Evolutionary conservation across 2,113 vertebrate species (phyloP).

Genomic region (Crotalus tigris): DNA sequence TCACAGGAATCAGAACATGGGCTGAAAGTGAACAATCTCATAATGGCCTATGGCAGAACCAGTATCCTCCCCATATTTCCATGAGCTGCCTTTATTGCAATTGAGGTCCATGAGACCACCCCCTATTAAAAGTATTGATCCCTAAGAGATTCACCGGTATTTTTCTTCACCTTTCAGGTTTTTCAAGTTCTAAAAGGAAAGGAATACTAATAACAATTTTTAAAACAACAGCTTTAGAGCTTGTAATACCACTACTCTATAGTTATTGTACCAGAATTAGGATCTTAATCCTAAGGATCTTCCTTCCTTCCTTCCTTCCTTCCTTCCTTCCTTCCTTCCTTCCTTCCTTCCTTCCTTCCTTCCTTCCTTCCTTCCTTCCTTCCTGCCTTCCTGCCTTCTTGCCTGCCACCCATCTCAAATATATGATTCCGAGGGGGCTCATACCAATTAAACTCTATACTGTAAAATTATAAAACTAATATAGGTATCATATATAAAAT

Average conservation of each 20-base stretch:
- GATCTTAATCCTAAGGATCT: neutral
- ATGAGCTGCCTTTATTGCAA: neutral
- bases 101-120: neutral
- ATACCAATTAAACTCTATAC: neutral
- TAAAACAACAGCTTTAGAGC: neutral
- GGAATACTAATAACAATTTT: neutral
- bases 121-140: neutral
- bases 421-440: neutral
- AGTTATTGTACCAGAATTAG: conserved; percentile 8
- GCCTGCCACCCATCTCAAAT: neutral
- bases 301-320: neutral
- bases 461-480: neutral
- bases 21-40: neutral
- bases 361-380: too few species aligned
- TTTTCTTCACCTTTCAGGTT: neutral
- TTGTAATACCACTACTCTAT: neutral
- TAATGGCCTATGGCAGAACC: neutral
- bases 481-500: neutral
- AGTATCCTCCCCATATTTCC: neutral
- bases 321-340: neutral
- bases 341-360: too few species aligned
- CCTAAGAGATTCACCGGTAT: neutral
- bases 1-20: neutral
- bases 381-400: too few species aligned
- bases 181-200: neutral